Evolutionary conservation across 2,113 vertebrate genomes (phyloP), one percentile per base, ranked within the genome.

Genomic region (Corapipo altera): DNA sequence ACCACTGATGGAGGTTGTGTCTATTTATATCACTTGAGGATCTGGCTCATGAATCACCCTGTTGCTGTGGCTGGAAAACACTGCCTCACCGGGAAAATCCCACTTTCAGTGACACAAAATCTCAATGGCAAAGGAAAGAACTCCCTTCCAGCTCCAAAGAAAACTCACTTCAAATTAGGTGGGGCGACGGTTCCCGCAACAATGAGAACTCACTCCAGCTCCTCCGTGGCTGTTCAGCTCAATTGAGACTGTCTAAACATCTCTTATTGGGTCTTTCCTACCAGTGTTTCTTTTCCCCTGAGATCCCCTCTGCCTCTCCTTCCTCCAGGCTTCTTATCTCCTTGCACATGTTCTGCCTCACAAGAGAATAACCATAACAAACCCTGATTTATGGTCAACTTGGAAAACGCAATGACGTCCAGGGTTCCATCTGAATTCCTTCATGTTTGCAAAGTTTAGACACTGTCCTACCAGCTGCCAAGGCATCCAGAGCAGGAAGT

Each of bases 311-410:
- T 88, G 79, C 67, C 55, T 80, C 75, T 80, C 12, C 85, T 97
- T 97, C 97, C 94, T 91, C 52, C 70, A 19, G 33, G 64, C 83
- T 84, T 84, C 97, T 98, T 97, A 96, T 98, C 98, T 97, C 92
- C 44, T 59, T 71, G 72, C 80, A 78, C 98, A 97, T 10, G 51
- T 65, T 64, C 49, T 78, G 49, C 69, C 87, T 48, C 55, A 20
- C 21, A 24, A 94, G 91, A 83, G 93, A 62, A 55, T n/a, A 77
- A n/a, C 70, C 67, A 70, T 32, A 88, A 88, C 92, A 89, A 96
- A 93, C 71, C 1, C 9, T 95, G 97, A 95, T 95, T 92, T 82
- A 91, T 57, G 72, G 58, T 59, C 73, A 76, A 22, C 92, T 58
- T 21, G 77, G 93, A 95, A 78, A 88, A 15, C 5, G 35, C 2